Percentiles rank a stretch among this genome's conserved stretches.
Evolutionary conservation across 2,888 invertebrate genomes (phyloP).

Genomic region (Eubasilissa splendida): DNA sequence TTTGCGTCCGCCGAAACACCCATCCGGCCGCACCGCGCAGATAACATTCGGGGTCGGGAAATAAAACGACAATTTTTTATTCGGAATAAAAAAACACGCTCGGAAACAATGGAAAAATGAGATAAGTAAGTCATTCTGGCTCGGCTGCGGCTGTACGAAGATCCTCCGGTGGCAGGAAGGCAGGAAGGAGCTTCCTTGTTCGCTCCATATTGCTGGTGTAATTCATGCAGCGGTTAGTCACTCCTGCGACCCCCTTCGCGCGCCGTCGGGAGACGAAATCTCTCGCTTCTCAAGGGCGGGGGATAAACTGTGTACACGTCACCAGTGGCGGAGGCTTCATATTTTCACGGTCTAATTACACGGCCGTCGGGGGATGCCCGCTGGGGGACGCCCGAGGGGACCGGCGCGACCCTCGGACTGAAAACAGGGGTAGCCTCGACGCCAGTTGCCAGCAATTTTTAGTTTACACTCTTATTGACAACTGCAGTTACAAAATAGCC

Average conservation of each 20-base stretch:
- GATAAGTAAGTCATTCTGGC: constrained; percentile 50
- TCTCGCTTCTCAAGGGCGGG: constrained; percentile 9
- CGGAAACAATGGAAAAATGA: constrained; percentile 51
- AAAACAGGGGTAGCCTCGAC: not conserved
- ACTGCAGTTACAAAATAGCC: not conserved
- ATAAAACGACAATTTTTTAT: constrained; percentile 43
- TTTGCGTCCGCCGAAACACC: constrained; percentile 35
- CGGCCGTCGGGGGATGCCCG: not conserved
- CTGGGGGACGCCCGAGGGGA: no score
- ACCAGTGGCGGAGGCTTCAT: constrained; percentile 20
- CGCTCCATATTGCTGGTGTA: constrained; percentile 43
- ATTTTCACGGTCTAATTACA: constrained; percentile 31
- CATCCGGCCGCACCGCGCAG: constrained; percentile 37
- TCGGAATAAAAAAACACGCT: constrained; percentile 38
- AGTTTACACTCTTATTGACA: not conserved
- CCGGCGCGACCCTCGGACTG: not conserved
- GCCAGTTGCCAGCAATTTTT: not conserved
- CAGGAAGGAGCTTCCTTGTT: constrained; percentile 23
- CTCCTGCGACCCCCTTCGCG: not conserved
- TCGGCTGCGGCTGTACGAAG: constrained; percentile 20
- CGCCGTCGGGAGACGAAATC: constrained; percentile 4
- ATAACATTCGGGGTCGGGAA: constrained; percentile 42
- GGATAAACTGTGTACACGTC: constrained; percentile 23
- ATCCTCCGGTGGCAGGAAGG: constrained; percentile 35
- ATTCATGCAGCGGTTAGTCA: constrained; percentile 33